A percentile compares a stretch with the other conserved stretches of the same genome.
Conservation (phyloP, 2,797 vertebrate species). For the Gephyroberyx darwinii region DNA sequence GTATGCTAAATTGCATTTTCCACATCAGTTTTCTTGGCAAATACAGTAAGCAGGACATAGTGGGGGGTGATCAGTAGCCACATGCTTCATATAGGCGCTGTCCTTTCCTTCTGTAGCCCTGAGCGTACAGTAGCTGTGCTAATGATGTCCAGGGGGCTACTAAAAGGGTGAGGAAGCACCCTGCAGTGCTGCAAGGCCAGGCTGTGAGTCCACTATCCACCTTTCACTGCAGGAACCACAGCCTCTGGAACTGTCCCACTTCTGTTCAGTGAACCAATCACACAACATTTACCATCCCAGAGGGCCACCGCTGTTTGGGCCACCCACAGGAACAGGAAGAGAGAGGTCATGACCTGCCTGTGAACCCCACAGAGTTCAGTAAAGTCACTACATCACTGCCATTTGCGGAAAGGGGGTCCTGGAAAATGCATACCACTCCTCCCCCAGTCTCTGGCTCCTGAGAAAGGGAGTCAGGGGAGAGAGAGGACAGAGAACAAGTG, state of each 20-base stretch:
- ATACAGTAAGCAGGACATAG: slow-evolving; percentile 11
- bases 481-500: slow-evolving; percentile 24
- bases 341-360: slow-evolving; percentile 45
- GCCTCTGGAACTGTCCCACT: slow-evolving; percentile 35
- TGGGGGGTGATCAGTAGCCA: slow-evolving; percentile 35
- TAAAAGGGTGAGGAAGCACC: slow-evolving; percentile 26
- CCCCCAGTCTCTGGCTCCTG: slow-evolving; percentile 5
- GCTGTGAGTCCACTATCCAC: slow-evolving; percentile 2
- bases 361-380: slow-evolving; percentile 36
- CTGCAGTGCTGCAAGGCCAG: slow-evolving; percentile 19
- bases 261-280: slow-evolving; percentile 29
- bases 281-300: slow-evolving; percentile 7
- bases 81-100: slow-evolving; percentile 46
- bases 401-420: slow-evolving; percentile 9
- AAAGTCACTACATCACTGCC: slow-evolving; percentile 37
- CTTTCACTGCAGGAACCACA: background rate
- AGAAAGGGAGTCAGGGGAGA: background rate
- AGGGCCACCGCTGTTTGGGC: slow-evolving; percentile 31
- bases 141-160: slow-evolving; percentile 29
- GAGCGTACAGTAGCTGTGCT: slow-evolving; percentile 22
- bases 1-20: slow-evolving; percentile 33
- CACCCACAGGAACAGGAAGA: slow-evolving; percentile 51
- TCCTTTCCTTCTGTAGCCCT: slow-evolving; percentile 35
- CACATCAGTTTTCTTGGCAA: slow-evolving; percentile 29
- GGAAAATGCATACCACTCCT: slow-evolving; percentile 30